phyloP scores from a whole-genome alignment of 2,888 invertebrate genomes.

The Leucoptera coffeella region DNA sequence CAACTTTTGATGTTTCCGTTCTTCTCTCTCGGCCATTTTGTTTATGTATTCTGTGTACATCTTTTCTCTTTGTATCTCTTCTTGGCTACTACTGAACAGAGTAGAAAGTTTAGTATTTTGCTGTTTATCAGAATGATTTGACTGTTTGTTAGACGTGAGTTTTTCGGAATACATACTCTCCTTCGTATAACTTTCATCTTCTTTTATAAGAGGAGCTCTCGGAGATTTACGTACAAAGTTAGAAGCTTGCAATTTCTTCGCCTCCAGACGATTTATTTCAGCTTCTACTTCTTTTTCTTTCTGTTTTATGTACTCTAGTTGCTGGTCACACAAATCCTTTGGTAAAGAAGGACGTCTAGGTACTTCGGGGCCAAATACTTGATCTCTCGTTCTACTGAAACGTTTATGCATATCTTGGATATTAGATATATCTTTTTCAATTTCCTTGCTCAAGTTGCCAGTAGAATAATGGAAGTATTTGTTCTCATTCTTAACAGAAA shows the following conservation, averaged over 20 bases:
- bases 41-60: constrained; percentile 82
- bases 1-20: constrained; percentile 72
- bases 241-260: constrained; percentile 44
- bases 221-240: constrained; percentile 24
- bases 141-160: background rate
- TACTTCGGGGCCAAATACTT: constrained; percentile 9
- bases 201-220: constrained; percentile 29
- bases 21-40: constrained; percentile 71
- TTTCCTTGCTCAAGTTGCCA: constrained; percentile 37
- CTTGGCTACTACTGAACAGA: constrained; percentile 57
- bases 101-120: constrained; percentile 17
- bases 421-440: constrained; percentile 36
- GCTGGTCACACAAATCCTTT: constrained; percentile 57
- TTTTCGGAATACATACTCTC: background rate
- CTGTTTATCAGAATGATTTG: background rate
- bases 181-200: no score
- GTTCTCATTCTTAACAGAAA: constrained; percentile 27
- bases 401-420: constrained; percentile 43
- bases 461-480: constrained; percentile 40
- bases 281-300: constrained; percentile 64
- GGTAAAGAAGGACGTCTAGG: constrained; percentile 56
- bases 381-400: constrained; percentile 19
- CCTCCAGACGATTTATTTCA: constrained; percentile 59
- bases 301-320: constrained; percentile 59
- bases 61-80: constrained; percentile 67